Evolutionary conservation across 2,888 invertebrate genomes (phyloP), one percentile per base, ranked within the genome.

Genomic region (Lithophane semibrunnea): DNA sequence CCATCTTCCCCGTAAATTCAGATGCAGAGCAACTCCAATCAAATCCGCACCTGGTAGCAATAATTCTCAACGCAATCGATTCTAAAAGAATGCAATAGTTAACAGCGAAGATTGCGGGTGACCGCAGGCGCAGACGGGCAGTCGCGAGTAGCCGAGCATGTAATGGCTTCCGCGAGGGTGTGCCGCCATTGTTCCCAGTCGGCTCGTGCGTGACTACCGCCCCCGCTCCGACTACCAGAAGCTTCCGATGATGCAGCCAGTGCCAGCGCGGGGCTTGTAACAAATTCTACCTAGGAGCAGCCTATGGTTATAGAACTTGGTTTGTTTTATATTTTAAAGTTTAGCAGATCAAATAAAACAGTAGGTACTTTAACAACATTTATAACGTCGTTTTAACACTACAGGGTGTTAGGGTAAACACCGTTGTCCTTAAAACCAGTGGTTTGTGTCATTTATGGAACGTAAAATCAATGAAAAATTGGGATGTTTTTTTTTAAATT

Each of bases 81-180:
- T 69, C 24, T 3, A 72, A 69, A 75, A 63, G 75, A 83, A 83
- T 83, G 83, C 80, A 75, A 79, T 82, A 79, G 77, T 77, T 76
- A 84, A 73, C 63, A 78, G 79, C 60, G 29, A 60, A 78, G 75
- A 80, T 82, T 83, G 74, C 70, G 75, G 64, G 52, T 73, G 82
- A 84, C 84, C 84, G 84, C 84, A 84, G 69, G 73, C 75, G 73
- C 88, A 82, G 79, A 76, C 81, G 73, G 77, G 29, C 83, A 77
- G 75, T 90, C 83, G 88, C 84, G 88, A 91, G 92, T 91, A 94
- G 89, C 92, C 91, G 88, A 93, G 92, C 94, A 93, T 94, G 94
- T 94, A 95, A 95, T 94, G 88, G 93, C 95, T 95, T 95, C 95
- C 95, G 95, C 92, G 93, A 93, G 93, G 95, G 95, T 89, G 94